Base-by-base conservation (phyloP, 2,797 vertebrate genomes). In the Columba guinea region DNA sequence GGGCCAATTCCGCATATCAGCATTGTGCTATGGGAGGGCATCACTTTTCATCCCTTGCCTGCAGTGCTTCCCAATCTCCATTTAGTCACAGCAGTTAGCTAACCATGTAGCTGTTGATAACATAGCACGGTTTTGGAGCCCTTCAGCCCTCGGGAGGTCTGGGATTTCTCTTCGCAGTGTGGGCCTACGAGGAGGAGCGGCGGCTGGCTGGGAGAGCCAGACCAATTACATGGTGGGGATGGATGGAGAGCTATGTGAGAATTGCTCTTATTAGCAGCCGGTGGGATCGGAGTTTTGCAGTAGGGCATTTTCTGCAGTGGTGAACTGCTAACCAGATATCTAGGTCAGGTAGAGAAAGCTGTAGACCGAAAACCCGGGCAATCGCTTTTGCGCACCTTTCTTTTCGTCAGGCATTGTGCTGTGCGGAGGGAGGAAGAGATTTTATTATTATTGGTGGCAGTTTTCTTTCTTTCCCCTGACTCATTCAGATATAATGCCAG, bases 161-260 rank as follows among this genome's bases (percentile, higher is more conserved):
- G 98, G 97, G 98, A 98, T 98, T 98, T 98, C 98, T 98, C 97
- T 97, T 97, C 84, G 52, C 93, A 78, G 76, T 73, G 52, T 79
- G 96, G 98, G 97, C 98, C 98, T 98, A 90, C 95, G 98, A 98
- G 97, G 97, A 98, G 97, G 97, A 97, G 97, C 96, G 90, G 98
- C 97, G 96, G 98, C 97, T 97, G 97, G 98, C 97, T 97, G 81
- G 97, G 97, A 98, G 97, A 99, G 98, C 98, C 98, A 98, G 98
- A 98, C 98, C 94, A 94, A 86, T 96, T 92, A 95, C 86, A 65
- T 65, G 44, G 76, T 58, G 71, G 91, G 98, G 98, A 98, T 97
- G 98, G 98, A 98, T 97, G 97, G 87, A 97, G 97, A 6, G 77
- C 78, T 89, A 77, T 2, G 11, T 12, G 88, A 94, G 90, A 93